Percentiles rank a stretch among this genome's conserved stretches.
Evolutionary conservation across 2,888 invertebrate species (phyloP).

Genomic region (Baronia brevicornis): DNA sequence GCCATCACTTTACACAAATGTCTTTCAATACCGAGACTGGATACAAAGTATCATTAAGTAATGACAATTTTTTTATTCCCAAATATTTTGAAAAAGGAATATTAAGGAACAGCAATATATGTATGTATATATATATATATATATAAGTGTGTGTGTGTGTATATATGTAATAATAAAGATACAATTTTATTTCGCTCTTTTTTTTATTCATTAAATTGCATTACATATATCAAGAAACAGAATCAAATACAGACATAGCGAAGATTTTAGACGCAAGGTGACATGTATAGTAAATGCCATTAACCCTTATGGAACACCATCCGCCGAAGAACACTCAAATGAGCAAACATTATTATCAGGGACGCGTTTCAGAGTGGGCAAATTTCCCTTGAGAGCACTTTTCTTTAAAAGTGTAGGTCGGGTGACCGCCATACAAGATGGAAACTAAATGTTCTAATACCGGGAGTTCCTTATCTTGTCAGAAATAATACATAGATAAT

Average conservation of each 20-base stretch:
- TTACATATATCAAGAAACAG: conserved; percentile 2
- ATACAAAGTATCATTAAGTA: conserved; percentile 28
- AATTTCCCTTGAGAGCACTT: conserved; percentile 67
- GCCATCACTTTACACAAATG: conserved; percentile 61
- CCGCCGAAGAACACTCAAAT: conserved; percentile 62
- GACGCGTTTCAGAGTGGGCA: conserved; percentile 48
- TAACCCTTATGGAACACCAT: conserved; percentile 48
- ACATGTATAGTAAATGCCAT: conserved; percentile 24
- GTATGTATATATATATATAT: too few species aligned
- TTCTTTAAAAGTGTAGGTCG: conserved; percentile 61
- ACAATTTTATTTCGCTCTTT: too few species aligned
- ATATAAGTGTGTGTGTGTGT: too few species aligned
- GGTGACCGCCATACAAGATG: conserved; percentile 47
- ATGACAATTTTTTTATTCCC: too few species aligned
- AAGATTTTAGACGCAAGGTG: neutral
- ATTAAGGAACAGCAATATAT: too few species aligned
- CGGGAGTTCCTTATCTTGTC: too few species aligned
- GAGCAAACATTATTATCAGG: conserved; percentile 71
- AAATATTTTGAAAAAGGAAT: too few species aligned
- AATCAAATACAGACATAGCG: neutral
- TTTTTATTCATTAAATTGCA: too few species aligned
- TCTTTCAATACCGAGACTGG: conserved; percentile 54
- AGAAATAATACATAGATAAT: too few species aligned
- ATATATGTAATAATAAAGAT: too few species aligned
- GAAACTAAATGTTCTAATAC: conserved; percentile 4